A percentile compares a stretch with the other conserved stretches of the same genome.
Conservation (phyloP, 92 coral and sea anemone species). For the Diadumene lineata region DNA sequence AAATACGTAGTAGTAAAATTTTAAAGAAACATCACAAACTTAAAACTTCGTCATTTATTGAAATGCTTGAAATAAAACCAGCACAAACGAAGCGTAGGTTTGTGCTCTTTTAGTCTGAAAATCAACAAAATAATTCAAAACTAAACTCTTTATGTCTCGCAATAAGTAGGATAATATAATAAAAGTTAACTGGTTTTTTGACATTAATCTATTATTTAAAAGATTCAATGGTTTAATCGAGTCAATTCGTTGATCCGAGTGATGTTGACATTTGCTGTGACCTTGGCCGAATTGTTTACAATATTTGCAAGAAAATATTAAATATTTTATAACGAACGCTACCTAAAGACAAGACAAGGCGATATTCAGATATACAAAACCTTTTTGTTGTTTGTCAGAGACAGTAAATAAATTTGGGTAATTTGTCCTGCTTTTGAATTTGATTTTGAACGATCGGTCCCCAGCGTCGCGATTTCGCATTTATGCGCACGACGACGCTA, state of each 20-base stretch:
- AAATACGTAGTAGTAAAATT: too few species aligned
- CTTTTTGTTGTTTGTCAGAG: neutral
- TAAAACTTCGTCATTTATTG: too few species aligned
- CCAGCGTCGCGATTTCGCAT: too few species aligned
- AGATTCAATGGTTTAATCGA: neutral
- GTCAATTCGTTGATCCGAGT: neutral
- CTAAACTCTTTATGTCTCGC: too few species aligned
- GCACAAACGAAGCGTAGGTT: too few species aligned
- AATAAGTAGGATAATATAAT: too few species aligned
- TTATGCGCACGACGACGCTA: too few species aligned
- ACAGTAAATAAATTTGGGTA: neutral
- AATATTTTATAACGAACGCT: neutral
- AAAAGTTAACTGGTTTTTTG: neutral
- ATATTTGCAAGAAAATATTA: neutral
- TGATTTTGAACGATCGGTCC: too few species aligned
- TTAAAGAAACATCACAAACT: too few species aligned
- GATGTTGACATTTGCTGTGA: neutral
- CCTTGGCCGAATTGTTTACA: constrained; percentile 1
- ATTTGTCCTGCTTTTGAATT: neutral
- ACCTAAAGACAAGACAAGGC: neutral
- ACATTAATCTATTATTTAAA: neutral
- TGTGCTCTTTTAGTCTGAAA: too few species aligned
- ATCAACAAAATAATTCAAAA: neutral
- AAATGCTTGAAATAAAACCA: too few species aligned
- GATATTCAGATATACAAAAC: neutral